These are phyloP conservation scores for Eidolon helvum DNA, from an alignment of 2,113 vertebrate genomes.

Conservation along the genomic window DNA sequence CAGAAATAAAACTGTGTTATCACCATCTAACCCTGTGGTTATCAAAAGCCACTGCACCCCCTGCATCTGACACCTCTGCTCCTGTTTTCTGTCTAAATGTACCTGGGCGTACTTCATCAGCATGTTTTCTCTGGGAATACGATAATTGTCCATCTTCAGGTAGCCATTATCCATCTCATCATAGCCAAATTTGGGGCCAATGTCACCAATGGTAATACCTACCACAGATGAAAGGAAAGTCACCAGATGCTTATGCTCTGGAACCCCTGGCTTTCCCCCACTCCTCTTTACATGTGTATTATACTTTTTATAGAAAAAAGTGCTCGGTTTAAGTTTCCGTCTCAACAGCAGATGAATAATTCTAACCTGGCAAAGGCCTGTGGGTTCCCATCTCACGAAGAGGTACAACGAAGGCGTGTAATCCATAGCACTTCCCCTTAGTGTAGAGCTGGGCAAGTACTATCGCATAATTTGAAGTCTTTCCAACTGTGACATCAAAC, in stretches of 20 bases:
- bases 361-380: slow-evolving; percentile 93
- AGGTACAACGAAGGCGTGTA: slow-evolving; percentile 96
- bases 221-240: slow-evolving; percentile 44
- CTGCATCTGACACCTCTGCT: rapidly evolving
- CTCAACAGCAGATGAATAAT: neutral
- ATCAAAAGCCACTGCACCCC: neutral
- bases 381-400: slow-evolving; percentile 93
- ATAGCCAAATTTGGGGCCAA: slow-evolving; percentile 98
- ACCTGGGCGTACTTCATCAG: slow-evolving; percentile 98
- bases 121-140: slow-evolving; percentile 97
- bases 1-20: neutral
- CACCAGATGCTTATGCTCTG: rapidly evolving
- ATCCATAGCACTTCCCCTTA: slow-evolving; percentile 90
- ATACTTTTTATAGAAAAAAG: neutral
- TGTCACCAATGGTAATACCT: slow-evolving; percentile 97
- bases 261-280: neutral
- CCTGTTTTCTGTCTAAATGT: neutral
- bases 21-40: neutral
- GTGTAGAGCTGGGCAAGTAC: slow-evolving; percentile 98
- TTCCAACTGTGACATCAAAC: slow-evolving; percentile 90
- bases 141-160: slow-evolving; percentile 95
- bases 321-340: neutral
- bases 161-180: slow-evolving; percentile 97
- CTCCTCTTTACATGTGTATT: neutral
- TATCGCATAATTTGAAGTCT: slow-evolving; percentile 96